phyloP scores from a whole-genome alignment of 2,113 vertebrate genomes.

The Laterallus jamaicensis region DNA sequence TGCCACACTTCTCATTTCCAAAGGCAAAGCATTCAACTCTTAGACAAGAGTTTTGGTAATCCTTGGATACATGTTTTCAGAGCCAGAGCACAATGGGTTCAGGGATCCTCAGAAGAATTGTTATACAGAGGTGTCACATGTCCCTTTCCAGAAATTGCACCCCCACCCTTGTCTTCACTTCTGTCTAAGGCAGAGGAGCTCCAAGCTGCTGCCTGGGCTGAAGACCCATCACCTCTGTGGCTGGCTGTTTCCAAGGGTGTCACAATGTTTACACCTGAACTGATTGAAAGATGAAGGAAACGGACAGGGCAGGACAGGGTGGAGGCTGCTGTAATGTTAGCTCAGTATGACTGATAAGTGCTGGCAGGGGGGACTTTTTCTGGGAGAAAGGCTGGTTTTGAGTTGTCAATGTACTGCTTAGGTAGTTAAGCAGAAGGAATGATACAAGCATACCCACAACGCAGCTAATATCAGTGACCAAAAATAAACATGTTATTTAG shows the following conservation, averaged over 20 bases:
- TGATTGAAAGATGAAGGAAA: not conserved
- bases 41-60: not conserved
- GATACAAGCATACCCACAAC: not conserved
- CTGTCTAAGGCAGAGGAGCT: not conserved
- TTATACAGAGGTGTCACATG: rapidly evolving
- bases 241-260: not conserved
- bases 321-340: not conserved
- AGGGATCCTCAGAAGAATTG: not conserved
- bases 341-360: not conserved
- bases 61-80: not conserved
- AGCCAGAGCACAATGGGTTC: not conserved
- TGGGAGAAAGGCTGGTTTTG: not conserved
- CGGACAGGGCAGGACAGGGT: not conserved
- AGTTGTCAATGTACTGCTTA: not conserved
- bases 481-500: constrained; percentile 10
- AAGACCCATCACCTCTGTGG: not conserved
- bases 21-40: not conserved
- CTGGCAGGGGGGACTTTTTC: not conserved
- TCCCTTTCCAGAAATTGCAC: not conserved
- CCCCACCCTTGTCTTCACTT: not conserved
- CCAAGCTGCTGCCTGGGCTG: not conserved
- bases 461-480: not conserved
- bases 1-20: not conserved
- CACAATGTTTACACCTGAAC: not conserved
- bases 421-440: constrained; percentile 26